These are phyloP conservation scores for Periphyllus acericola DNA, from an alignment of 2,888 invertebrate genomes.

Conservation along the genomic window DNA sequence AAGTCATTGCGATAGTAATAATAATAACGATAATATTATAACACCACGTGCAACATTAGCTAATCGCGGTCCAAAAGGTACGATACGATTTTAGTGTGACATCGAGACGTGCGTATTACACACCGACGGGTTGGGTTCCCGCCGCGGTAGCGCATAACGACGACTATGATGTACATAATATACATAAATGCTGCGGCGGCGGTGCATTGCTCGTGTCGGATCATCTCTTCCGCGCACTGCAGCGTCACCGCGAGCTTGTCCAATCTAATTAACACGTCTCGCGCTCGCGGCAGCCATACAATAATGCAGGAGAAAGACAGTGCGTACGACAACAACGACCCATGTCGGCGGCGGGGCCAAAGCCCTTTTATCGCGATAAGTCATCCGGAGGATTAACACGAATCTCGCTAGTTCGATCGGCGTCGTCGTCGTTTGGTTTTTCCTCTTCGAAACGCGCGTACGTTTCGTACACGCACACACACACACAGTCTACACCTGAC, in stretches of 20 bases:
- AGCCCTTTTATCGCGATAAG: conserved; percentile 43
- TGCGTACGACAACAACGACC: conserved; percentile 29
- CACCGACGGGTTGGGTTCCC: too few species aligned
- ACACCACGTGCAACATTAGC: too few species aligned
- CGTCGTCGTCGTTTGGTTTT: background rate
- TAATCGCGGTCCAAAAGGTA: too few species aligned
- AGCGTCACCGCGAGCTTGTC: conserved; percentile 17
- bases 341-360: conserved; percentile 53
- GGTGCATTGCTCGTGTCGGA: conserved; percentile 46
- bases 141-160: background rate
- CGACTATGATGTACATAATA: background rate
- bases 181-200: background rate
- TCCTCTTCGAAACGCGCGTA: too few species aligned
- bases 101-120: too few species aligned
- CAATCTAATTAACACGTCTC: conserved; percentile 37
- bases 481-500: too few species aligned
- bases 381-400: conserved; percentile 58
- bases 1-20: too few species aligned
- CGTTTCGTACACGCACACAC: too few species aligned
- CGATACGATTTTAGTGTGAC: too few species aligned
- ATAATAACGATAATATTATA: too few species aligned
- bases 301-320: too few species aligned
- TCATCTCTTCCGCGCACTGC: conserved; percentile 24
- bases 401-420: background rate
- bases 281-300: too few species aligned